A percentile compares a stretch with the other conserved stretches of the same genome.
These are phyloP conservation scores for Calyptomena viridis DNA, from an alignment of 2,113 vertebrate genomes.

Conservation along the genomic window DNA sequence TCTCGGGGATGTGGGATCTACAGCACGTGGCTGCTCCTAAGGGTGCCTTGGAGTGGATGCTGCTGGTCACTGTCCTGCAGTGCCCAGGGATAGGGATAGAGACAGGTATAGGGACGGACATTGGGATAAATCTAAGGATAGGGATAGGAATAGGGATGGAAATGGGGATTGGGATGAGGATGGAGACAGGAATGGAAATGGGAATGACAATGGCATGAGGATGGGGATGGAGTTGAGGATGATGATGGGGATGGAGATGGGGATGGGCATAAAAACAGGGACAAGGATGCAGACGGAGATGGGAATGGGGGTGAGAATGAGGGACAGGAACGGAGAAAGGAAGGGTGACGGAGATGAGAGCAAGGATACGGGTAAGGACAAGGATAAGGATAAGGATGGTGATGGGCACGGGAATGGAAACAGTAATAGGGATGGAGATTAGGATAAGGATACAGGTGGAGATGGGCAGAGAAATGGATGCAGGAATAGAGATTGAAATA, in stretches of 20 bases:
- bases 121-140: accelerated
- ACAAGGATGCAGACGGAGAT: background rate
- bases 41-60: background rate
- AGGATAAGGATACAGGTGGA: accelerated
- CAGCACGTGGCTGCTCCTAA: background rate
- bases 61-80: background rate
- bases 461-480: too few species aligned
- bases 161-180: too few species aligned
- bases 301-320: background rate
- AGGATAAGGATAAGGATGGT: background rate
- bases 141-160: accelerated
- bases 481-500: too few species aligned
- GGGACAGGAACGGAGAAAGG: background rate
- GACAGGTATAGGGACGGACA: accelerated
- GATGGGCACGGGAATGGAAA: too few species aligned
- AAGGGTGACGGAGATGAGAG: background rate
- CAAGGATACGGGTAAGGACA: too few species aligned
- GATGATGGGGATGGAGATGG: accelerated
- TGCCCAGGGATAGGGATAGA: accelerated
- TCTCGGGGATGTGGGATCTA: background rate
- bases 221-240: too few species aligned
- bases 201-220: accelerated
- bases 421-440: too few species aligned
- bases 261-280: background rate
- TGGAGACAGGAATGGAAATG: background rate